A percentile compares a stretch with the other conserved stretches of the same genome.
Conservation (phyloP, 1,140 invertebrate genomes). For the Caenorhabditis tropicalis region DNA sequence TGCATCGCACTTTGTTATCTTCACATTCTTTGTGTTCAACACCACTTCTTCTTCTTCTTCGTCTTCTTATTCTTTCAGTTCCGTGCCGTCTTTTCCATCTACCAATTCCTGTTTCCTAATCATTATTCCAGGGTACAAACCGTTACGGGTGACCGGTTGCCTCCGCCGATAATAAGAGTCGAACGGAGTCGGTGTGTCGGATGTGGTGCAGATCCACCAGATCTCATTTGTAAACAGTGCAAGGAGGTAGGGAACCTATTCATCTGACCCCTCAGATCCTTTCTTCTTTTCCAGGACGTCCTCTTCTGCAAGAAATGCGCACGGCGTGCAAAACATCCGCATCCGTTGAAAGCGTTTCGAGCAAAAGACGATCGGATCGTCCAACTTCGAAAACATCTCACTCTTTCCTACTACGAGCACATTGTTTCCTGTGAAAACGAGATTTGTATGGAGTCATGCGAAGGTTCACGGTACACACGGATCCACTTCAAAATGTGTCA, state of each 20-base stretch:
- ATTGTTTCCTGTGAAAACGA: background rate
- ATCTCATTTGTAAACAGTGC: background rate
- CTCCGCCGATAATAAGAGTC: background rate
- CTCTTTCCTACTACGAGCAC: background rate
- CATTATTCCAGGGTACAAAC: background rate
- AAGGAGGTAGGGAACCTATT: background rate
- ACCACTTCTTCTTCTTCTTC: background rate
- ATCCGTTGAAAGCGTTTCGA: background rate
- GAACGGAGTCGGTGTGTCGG: background rate
- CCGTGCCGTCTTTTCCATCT: too few species aligned
- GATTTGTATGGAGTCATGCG: background rate
- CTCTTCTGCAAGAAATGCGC: background rate
- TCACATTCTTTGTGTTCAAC: background rate
- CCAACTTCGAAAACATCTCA: background rate
- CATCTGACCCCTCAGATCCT: background rate
- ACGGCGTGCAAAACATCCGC: background rate
- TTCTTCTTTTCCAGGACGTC: background rate
- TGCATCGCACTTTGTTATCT: too few species aligned
- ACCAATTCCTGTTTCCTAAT: background rate
- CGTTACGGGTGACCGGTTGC: background rate
- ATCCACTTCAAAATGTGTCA: background rate
- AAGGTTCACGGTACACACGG: background rate
- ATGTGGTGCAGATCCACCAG: background rate
- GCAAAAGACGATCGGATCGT: background rate
- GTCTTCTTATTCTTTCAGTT: background rate